These are phyloP conservation scores for Lucilia cuprina DNA, from an alignment of 1,140 invertebrate species.

Conservation along the genomic window DNA sequence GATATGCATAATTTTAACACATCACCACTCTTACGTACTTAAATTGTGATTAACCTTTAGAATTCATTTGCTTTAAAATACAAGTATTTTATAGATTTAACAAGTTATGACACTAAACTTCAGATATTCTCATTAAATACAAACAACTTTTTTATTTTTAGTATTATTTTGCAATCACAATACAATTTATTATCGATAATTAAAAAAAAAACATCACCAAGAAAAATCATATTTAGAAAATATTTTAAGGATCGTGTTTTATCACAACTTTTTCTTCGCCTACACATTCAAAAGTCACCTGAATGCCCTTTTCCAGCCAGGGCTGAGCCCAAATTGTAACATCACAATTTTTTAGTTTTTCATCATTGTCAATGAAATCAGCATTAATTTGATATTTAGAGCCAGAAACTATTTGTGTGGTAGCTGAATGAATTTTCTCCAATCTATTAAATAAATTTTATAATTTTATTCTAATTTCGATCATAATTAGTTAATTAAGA, in stretches of 20 bases:
- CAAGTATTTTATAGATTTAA: no score
- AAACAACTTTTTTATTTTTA: no score
- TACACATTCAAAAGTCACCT: constrained; percentile 43
- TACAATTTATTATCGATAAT: neutral
- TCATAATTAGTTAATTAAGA: neutral
- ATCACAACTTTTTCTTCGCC: constrained; percentile 38
- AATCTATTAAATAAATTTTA: neutral
- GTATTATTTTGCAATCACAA: neutral
- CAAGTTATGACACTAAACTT: no score
- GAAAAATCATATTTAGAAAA: neutral
- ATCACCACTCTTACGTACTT: no score
- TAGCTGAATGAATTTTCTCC: constrained; percentile 4
- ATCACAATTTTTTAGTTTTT: constrained; percentile 12
- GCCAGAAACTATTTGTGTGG: neutral
- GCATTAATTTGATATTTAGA: neutral
- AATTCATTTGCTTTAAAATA: no score
- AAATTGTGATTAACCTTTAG: no score
- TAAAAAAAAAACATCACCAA: neutral
- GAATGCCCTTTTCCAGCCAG: constrained; percentile 17
- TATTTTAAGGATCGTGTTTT: constrained; percentile 35
- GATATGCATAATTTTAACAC: no score
- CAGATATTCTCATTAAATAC: no score
- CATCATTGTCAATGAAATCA: constrained; percentile 18
- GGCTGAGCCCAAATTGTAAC: constrained; percentile 1
- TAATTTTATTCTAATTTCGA: neutral